These are phyloP conservation scores for Corvus cornix DNA, from an alignment of 2,113 vertebrate species.

Conservation along the genomic window DNA sequence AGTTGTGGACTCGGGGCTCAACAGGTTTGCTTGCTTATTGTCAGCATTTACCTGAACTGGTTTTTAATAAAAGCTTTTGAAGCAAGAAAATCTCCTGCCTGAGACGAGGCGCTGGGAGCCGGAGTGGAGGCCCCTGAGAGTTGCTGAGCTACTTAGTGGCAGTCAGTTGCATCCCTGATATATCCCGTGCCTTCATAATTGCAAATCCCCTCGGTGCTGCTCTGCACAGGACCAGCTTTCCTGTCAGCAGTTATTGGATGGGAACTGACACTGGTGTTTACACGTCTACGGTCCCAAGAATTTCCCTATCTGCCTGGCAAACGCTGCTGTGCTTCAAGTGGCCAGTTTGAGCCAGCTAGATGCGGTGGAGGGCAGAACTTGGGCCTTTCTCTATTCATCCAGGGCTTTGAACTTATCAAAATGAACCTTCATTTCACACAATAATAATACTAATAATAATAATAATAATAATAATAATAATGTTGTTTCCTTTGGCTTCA, in stretches of 20 bases:
- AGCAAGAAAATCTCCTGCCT: conserved; percentile 53
- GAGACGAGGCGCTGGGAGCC: not conserved
- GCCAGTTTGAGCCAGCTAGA: not conserved
- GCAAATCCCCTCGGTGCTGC: not conserved
- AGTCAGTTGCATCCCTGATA: conserved; percentile 38
- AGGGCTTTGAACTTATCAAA: not conserved
- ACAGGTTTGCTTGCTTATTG: conserved; percentile 30
- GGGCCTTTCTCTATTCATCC: not conserved
- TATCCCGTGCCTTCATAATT: conserved; percentile 28
- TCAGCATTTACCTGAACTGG: conserved; percentile 22
- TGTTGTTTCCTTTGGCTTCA: not conserved
- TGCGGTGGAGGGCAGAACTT: not conserved
- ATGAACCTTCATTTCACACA: not conserved
- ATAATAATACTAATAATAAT: not conserved
- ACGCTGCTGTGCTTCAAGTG: not conserved
- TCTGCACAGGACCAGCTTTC: conserved; percentile 2
- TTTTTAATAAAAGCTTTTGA: conserved; percentile 64
- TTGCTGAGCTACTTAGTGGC: conserved; percentile 54
- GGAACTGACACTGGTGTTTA: not conserved
- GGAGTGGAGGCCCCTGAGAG: conserved; percentile 18
- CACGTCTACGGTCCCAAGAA: not conserved
- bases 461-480: not conserved
- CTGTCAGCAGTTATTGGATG: not conserved
- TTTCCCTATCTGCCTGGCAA: not conserved
- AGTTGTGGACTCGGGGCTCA: not conserved